Evolutionary conservation across 2,113 vertebrate species (phyloP).

Genomic region (Lutjanus erythropterus): DNA sequence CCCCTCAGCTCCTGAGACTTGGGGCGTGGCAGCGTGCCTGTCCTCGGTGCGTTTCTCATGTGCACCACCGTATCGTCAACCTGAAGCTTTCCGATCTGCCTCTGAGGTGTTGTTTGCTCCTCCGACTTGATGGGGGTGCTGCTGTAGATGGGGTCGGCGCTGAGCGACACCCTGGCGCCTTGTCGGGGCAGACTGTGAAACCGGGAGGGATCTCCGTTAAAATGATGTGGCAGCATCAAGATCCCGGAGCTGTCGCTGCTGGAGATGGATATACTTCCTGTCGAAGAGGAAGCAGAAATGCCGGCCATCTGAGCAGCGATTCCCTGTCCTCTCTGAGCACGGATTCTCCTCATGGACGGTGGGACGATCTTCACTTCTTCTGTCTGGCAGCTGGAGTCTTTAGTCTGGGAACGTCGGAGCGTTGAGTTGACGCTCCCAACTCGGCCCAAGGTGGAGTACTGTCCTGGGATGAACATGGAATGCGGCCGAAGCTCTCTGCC

Average conservation of each 20-base stretch:
- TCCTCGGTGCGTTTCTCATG: slow-evolving; percentile 81
- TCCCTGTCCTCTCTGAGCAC: slow-evolving; percentile 95
- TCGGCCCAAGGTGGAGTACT: slow-evolving; percentile 90
- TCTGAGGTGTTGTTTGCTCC: slow-evolving; percentile 71
- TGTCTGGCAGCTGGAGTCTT: slow-evolving; percentile 95
- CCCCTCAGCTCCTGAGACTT: slow-evolving; percentile 90
- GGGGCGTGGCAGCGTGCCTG: slow-evolving; percentile 82
- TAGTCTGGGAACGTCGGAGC: slow-evolving; percentile 85
- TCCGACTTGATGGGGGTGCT: slow-evolving; percentile 83
- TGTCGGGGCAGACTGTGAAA: slow-evolving; percentile 95
- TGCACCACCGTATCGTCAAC: slow-evolving; percentile 86
- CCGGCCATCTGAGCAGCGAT: slow-evolving; percentile 96
- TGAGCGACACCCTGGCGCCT: slow-evolving; percentile 87
- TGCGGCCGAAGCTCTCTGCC: slow-evolving; percentile 87
- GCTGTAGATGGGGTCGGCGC: slow-evolving; percentile 86
- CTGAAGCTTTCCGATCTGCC: slow-evolving; percentile 86
- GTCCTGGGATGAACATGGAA: slow-evolving; percentile 90
- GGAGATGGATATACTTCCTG: slow-evolving; percentile 91
- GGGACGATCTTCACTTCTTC: slow-evolving; percentile 94
- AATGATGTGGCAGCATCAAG: slow-evolving; percentile 82
- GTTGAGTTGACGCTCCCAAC: slow-evolving; percentile 84
- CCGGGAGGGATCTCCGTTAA: slow-evolving; percentile 83
- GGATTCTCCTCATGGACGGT: slow-evolving; percentile 95
- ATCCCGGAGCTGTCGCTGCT: slow-evolving; percentile 87
- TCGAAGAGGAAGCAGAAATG: slow-evolving; percentile 91